Base-by-base conservation (phyloP, 2,888 invertebrate genomes). In the Hypercompe scribonia region DNA sequence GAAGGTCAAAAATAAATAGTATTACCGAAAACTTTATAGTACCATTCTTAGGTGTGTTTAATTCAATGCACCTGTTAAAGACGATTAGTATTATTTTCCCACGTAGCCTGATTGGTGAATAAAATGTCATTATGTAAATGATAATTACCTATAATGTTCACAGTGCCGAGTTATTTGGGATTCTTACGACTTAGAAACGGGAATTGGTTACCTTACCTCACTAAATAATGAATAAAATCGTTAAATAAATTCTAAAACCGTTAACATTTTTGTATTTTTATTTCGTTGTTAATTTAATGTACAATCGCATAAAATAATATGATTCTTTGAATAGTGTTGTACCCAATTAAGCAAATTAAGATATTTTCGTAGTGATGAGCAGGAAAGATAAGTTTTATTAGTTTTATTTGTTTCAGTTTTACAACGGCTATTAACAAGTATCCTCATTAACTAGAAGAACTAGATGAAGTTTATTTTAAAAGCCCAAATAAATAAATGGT, bases 81-180 rank as follows among this genome's bases (percentile, higher is more conserved):
- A 72, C 73, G 78, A 78, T 81, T 81, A 13, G 58, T 31, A 61
- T 61, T 73, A 79, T 74, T 78, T 90, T 90, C 90, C 88, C 91
- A 89, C 90, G 89, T 84, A 34, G 3, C 13, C 36, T 72, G 74
- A 71, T 71, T 71, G 46, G 82, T 83, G 71, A 85, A 86, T 79
- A 83, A 84, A 86, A 87, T 84, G 80, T 83, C 75, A 75, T 80
- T 76, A 75, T 87, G 88, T 86, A 84, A 89, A 90, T 88, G 84
- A 78, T 88, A 89, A 90, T 90, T 90, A 90, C 87, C 66, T 50
- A 75, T 76, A 77, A 83, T 72, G 72, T 73, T 75, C 50, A 73
- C 75, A 74, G 73, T 78, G 68, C 65, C 75, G 75, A 69, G 68
- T 72, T 76, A 74, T 78, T 68, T 54, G 69, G 67, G 68, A 76